Conservation (phyloP, 2,888 invertebrate species). For the Temnothorax unifasciatus region DNA sequence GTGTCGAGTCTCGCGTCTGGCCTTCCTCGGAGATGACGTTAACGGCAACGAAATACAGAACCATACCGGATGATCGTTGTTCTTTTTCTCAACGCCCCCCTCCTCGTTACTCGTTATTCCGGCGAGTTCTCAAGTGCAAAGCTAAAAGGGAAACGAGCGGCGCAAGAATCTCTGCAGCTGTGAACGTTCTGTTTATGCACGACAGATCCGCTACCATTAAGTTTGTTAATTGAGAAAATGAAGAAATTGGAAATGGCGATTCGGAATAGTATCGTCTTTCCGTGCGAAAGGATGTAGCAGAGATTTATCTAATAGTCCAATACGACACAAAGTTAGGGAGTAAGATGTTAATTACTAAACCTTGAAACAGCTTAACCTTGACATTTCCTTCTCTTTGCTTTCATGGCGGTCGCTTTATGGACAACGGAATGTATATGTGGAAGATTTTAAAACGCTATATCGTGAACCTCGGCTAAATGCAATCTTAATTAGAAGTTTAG, state of each 20-base stretch:
- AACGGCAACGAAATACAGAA: slow-evolving; percentile 11
- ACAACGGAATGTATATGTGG: background rate
- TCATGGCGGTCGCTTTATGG: background rate
- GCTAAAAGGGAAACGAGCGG: background rate
- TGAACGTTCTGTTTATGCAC: slow-evolving; percentile 12
- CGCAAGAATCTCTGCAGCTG: background rate
- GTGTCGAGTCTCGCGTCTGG: background rate
- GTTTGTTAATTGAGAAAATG: slow-evolving; percentile 11
- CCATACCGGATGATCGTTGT: background rate
- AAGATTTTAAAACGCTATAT: background rate
- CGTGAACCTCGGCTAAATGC: background rate
- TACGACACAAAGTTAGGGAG: background rate
- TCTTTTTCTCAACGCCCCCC: background rate
- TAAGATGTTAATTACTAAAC: background rate
- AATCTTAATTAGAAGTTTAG: background rate
- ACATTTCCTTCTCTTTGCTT: background rate
- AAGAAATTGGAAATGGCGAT: background rate
- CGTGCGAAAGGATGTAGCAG: background rate
- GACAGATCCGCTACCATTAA: background rate
- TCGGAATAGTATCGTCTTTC: background rate
- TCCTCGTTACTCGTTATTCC: background rate
- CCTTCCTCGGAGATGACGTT: background rate
- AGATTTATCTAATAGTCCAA: background rate
- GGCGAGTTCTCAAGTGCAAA: background rate
- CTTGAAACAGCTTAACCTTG: background rate